Evolutionary conservation across 1,140 invertebrate species (phyloP), one percentile per base, ranked within the genome.

Genomic region (Drosophila watanabei): DNA sequence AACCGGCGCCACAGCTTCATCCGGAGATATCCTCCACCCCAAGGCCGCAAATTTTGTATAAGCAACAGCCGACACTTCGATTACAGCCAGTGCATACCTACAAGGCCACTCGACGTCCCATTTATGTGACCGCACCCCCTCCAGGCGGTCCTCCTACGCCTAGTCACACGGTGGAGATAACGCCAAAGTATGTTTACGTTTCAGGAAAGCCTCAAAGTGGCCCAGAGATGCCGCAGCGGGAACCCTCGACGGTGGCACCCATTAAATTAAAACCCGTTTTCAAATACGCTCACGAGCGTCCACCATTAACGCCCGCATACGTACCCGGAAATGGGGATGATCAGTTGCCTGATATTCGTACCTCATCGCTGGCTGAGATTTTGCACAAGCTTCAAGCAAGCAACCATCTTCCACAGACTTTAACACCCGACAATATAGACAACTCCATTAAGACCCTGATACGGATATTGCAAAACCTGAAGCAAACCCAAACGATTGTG

Each of bases 361-460:
- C 89, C 18, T 93, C 93, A 8, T 94, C 93, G 18, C 72, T 95
- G 39, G 93, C 93, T 2, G 92, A 94, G 52, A 93, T 96, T 32
- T 81, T 96, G 14, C 95, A 95, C 77, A 95, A 96, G 46, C 93
- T 97, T 6, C 96, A 97, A 80, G 93, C 96, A 6, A 95, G 95
- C 66, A 97, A 97, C 92, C 95, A 95, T 37, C 93, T 97, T 52
- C 96, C 96, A 2, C 95, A 97, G 72, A 95, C 95, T 13, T 94
- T 97, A 4, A 97, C 95, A 30, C 94, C 95, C 39, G 95, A 97
- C 63, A 97, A 97, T 80, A 95, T 97, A 32, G 96, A 96, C 65
- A 95, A 95, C 45, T 97, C 96, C 46, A 96, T 97, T 35, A 95
- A 95, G 84, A 97, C 96, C 0, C 92, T 97, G 18, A 94, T 97